A percentile compares a stretch with the other conserved stretches of the same genome.
These are phyloP conservation scores for Rhingia rostrata DNA, from an alignment of 2,888 invertebrate species.

Conservation along the genomic window DNA sequence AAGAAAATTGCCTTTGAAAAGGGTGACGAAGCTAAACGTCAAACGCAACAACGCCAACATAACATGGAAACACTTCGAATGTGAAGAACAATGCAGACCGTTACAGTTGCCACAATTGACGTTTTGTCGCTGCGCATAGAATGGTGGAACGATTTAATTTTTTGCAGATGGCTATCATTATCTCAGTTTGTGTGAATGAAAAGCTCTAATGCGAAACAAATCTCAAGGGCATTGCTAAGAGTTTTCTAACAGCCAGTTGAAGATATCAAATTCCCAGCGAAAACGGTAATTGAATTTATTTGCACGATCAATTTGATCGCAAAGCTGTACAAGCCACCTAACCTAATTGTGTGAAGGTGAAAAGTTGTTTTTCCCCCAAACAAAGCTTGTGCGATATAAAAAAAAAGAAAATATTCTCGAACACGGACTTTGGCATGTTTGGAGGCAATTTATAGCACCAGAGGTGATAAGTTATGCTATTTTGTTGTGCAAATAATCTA, in stretches of 20 bases:
- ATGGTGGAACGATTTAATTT: constrained; percentile 49
- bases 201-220: constrained; percentile 48
- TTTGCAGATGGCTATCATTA: constrained; percentile 58
- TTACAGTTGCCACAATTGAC: constrained; percentile 54
- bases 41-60: constrained; percentile 14
- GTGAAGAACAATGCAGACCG: constrained; percentile 66
- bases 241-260: constrained; percentile 16
- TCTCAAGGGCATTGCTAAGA: constrained; percentile 64
- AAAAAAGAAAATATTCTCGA: constrained; percentile 29
- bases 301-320: constrained; percentile 57
- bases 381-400: background rate
- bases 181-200: background rate
- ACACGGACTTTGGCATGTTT: constrained; percentile 60
- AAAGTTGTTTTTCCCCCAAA: constrained; percentile 12
- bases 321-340: background rate
- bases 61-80: constrained; percentile 38
- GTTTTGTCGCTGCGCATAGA: constrained; percentile 44
- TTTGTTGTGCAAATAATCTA: constrained; percentile 61
- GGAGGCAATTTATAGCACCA: constrained; percentile 64
- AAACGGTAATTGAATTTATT: constrained; percentile 60
- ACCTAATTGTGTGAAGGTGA: constrained; percentile 27
- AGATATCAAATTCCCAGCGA: constrained; percentile 43
- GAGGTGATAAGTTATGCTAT: constrained; percentile 73
- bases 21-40: constrained; percentile 68
- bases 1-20: constrained; percentile 38